These are phyloP conservation scores for Toxotes chatareus DNA, from an alignment of 2,113 vertebrate species.

Conservation along the genomic window DNA sequence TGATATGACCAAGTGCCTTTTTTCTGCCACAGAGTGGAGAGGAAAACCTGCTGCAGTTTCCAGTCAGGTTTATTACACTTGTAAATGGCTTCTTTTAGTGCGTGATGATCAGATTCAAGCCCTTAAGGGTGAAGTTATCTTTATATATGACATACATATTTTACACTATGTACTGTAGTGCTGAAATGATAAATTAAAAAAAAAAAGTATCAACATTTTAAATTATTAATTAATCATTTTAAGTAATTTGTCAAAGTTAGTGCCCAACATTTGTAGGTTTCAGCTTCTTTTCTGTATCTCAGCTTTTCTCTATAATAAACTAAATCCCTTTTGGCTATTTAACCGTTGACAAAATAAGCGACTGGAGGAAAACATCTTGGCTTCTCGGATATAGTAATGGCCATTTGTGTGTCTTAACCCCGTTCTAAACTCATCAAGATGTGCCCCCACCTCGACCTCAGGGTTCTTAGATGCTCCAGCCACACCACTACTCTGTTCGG, in stretches of 20 bases:
- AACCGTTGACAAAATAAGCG: background rate
- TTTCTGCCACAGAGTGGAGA: background rate
- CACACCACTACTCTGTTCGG: too few relatives aligned
- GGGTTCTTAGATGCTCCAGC: too few relatives aligned
- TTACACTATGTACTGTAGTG: background rate
- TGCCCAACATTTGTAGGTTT: background rate
- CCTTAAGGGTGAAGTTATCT: background rate
- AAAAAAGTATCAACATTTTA: background rate
- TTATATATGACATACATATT: background rate
- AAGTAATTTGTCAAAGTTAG: background rate
- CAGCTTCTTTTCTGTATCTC: background rate
- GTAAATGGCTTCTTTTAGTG: conserved; percentile 2
- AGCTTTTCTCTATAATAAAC: background rate
- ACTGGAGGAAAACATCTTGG: background rate
- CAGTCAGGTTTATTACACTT: conserved; percentile 1
- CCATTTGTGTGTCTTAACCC: background rate
- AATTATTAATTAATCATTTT: background rate
- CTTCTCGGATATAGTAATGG: background rate
- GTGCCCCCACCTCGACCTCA: too few relatives aligned
- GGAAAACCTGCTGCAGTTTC: background rate
- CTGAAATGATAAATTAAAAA: background rate
- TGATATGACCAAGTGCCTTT: conserved; percentile 28
- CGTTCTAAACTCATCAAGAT: too few relatives aligned
- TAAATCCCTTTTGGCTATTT: background rate
- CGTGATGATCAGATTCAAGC: background rate